Percentiles rank a stretch among this genome's conserved stretches.
phyloP scores from a whole-genome alignment of 1,140 invertebrate species.

The Cydia pomonella region DNA sequence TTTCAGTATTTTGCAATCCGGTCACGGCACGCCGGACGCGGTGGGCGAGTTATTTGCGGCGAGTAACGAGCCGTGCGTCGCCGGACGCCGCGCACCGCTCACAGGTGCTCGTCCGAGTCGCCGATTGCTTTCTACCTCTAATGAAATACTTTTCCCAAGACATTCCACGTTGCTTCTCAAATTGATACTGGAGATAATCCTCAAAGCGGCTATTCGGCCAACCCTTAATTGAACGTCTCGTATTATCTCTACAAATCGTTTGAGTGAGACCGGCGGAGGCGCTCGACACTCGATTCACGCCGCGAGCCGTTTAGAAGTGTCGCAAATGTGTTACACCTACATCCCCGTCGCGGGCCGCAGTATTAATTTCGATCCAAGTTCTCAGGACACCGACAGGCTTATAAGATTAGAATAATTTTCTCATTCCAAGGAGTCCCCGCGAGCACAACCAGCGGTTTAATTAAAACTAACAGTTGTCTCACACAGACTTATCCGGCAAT shows the following conservation, averaged over 20 bases:
- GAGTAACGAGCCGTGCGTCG: constrained; percentile 35
- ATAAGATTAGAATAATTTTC: constrained; percentile 79
- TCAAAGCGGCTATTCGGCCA: constrained; percentile 55
- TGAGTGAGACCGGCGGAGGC: constrained; percentile 42
- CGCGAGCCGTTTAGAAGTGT: constrained; percentile 35
- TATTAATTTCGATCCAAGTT: constrained; percentile 69
- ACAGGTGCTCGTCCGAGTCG: constrained; percentile 58
- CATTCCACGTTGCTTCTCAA: constrained; percentile 59
- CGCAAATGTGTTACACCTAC: constrained; percentile 42
- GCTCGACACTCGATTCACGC: not conserved
- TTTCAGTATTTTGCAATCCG: not conserved
- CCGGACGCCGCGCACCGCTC: constrained; percentile 12
- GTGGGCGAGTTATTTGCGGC: not conserved
- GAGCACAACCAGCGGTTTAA: constrained; percentile 77
- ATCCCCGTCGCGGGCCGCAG: constrained; percentile 48
- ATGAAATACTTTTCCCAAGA: constrained; percentile 73
- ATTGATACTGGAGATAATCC: constrained; percentile 72
- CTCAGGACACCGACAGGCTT: constrained; percentile 70
- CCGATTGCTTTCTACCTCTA: constrained; percentile 57
- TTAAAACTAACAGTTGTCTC: constrained; percentile 81
- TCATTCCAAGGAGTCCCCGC: constrained; percentile 72
- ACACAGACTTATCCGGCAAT: constrained; percentile 79
- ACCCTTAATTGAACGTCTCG: constrained; percentile 60
- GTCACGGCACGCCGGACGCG: not conserved
- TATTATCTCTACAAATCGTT: constrained; percentile 48